A percentile compares a stretch with the other conserved stretches of the same genome.
Conservation (phyloP, 2,888 invertebrate genomes). For the Lasioglossum calceatum region DNA sequence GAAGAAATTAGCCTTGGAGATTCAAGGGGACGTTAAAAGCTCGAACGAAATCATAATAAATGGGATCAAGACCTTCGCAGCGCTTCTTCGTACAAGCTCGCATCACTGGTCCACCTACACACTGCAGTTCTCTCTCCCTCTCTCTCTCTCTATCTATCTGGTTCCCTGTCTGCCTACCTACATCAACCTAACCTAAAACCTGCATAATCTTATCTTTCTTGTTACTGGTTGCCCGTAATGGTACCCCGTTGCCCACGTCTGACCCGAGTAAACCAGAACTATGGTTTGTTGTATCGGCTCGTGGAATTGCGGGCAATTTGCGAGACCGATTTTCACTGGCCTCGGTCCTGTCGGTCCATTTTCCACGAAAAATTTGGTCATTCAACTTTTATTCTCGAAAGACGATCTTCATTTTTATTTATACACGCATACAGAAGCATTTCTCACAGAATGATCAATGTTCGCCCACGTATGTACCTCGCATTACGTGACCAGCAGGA, state of each 20-base stretch:
- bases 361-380: background rate
- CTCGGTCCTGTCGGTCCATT: background rate
- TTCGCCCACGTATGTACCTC: background rate
- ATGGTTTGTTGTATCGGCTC: constrained; percentile 3
- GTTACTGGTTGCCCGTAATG: constrained; percentile 28
- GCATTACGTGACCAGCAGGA: background rate
- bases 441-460: background rate
- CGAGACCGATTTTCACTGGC: background rate
- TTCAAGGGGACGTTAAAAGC: constrained; percentile 21
- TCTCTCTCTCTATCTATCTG: background rate
- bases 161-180: constrained; percentile 53
- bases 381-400: background rate
- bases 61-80: constrained; percentile 14
- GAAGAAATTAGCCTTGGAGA: constrained; percentile 1
- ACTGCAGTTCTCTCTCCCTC: background rate
- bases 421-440: background rate
- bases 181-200: constrained; percentile 56
- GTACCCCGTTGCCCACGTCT: constrained; percentile 16
- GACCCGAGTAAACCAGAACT: constrained; percentile 23
- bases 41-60: constrained; percentile 39
- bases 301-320: constrained; percentile 25
- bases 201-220: constrained; percentile 42
- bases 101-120: constrained; percentile 45
- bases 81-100: constrained; percentile 14
- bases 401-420: background rate